Base-by-base conservation (phyloP, 2,113 vertebrate species). In the Nycticryphes semicollaris region DNA sequence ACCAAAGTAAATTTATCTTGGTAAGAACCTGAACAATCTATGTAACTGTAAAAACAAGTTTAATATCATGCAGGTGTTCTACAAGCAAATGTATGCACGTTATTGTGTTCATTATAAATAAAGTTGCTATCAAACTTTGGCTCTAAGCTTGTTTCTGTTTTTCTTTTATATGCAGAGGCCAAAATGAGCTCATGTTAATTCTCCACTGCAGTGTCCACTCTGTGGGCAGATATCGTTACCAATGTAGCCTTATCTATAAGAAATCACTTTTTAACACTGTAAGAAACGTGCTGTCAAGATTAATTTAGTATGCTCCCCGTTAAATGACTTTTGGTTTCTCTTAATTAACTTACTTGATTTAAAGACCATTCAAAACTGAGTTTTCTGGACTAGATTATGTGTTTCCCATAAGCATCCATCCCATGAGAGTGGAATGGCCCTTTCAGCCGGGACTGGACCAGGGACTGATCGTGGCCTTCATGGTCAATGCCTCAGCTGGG, bases 11-110 rank as follows among this genome's bases (percentile, higher is more conserved):
- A 10, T 90, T 94, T 96, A 78, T 93, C 60, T 96, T 87, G 84
- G 92, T 86, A 75, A 90, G 70, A 91, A 33, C 60, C 14, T 59
- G 59, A 94, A 66, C 30, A 59, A 47, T 79, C 73, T 92, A 21
- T 74, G 72, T 90, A 88, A 80, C 69, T 86, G 43, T 93, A 81
- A 95, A 97, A 97, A 92, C 76, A 97, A 90, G 43, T 74, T 80
- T 96, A 93, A 96, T 96, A 69, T 73, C 50, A 41, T 95, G 81
- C 95, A 96, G 87, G 91, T 96, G 87, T 95, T 90, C 77, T 11
- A 37, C 45, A 85, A 84, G 70, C 63, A 93, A 91, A 89, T 87
- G 57, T 76, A 67, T 79, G 91, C 53, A 47, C 37, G 41, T 89
- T 95, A 76, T 82, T 87, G 18, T 7, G 37, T 57, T 90, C 37